Conservation (phyloP, 2,888 invertebrate species). For the Ochropleura plecta region DNA sequence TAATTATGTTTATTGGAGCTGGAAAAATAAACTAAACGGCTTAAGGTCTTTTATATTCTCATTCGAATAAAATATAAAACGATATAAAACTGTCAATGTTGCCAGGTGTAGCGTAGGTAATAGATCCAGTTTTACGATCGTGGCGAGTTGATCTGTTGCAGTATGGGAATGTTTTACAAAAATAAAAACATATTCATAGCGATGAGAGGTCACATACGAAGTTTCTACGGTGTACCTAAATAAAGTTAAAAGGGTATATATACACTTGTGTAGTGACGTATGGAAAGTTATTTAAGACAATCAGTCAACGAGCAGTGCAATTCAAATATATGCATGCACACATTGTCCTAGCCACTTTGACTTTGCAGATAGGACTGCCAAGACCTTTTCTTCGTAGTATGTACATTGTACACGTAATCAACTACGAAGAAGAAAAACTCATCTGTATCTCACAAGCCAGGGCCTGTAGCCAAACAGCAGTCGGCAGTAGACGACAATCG, state of each 20-base stretch:
- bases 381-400: no score
- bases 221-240: background rate
- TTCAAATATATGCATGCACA: background rate
- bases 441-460: no score
- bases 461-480: no score
- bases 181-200: background rate
- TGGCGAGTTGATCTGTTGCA: slow-evolving; percentile 33
- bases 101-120: slow-evolving; percentile 52
- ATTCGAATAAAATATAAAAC: slow-evolving; percentile 64
- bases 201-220: background rate
- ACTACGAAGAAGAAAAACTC: no score
- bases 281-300: background rate
- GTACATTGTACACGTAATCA: no score
- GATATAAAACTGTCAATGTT: slow-evolving; percentile 62
- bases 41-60: slow-evolving; percentile 42
- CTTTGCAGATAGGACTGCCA: background rate
- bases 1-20: slow-evolving; percentile 42
- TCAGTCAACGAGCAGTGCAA: background rate
- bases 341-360: background rate
- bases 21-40: slow-evolving; percentile 36
- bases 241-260: background rate
- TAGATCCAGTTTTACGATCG: slow-evolving; percentile 61
- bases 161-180: slow-evolving; percentile 4
- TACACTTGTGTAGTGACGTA: background rate
- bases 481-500: no score